Evolutionary conservation across 2,113 vertebrate genomes (phyloP).

Genomic region (Urocolius indicus): DNA sequence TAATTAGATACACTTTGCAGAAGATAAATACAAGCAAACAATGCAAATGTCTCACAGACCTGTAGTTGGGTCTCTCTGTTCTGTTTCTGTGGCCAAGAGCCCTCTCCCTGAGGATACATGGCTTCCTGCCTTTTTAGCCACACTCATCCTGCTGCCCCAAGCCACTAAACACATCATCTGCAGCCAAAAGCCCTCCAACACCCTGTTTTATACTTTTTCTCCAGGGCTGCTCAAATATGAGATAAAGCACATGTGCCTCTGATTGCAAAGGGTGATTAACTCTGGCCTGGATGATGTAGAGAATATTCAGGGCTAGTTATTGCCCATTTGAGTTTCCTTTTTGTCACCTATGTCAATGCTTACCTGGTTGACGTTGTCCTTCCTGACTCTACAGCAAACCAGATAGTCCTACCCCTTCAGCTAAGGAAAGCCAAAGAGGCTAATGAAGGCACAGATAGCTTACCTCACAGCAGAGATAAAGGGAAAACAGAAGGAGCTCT

Average conservation of each 20-base stretch:
- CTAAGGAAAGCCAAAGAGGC: neutral
- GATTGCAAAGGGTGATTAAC: neutral
- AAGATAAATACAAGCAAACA: neutral
- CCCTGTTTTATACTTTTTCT: neutral
- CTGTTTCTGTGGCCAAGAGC: rapidly evolving
- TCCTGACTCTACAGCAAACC: neutral
- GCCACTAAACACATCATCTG: neutral
- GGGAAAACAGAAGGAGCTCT: neutral
- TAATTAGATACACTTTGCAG: neutral
- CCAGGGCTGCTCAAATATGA: neutral
- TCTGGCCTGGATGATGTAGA: neutral
- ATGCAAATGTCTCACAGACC: neutral
- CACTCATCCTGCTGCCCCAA: neutral
- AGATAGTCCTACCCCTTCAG: rapidly evolving
- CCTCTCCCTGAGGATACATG: too few species aligned
- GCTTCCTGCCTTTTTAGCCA: neutral
- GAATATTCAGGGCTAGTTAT: too few species aligned
- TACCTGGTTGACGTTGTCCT: neutral
- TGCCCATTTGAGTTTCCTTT: neutral
- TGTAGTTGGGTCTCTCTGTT: neutral
- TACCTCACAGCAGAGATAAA: neutral
- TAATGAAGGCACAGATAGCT: neutral
- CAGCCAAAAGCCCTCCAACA: neutral
- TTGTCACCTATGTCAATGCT: neutral
- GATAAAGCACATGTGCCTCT: neutral